phyloP scores from a whole-genome alignment of 2,113 vertebrate species.

The Python bivittatus region DNA sequence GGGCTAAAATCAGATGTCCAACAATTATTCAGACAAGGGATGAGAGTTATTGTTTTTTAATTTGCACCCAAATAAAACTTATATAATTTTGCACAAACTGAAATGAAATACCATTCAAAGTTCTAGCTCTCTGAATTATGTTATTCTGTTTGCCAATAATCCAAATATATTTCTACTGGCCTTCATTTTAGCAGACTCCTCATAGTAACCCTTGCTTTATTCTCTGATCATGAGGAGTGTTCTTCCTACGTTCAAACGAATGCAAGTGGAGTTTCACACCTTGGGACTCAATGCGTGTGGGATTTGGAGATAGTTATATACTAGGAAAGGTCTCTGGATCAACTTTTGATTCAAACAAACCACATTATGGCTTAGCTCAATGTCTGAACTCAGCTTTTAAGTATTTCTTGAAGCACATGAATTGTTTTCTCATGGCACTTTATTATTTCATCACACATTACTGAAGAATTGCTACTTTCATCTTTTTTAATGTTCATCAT shows the following conservation, averaged over 20 bases:
- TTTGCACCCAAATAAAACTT: background rate
- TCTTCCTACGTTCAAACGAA: background rate
- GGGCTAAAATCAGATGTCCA: background rate
- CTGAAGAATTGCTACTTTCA: background rate
- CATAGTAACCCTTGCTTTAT: background rate
- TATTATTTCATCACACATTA: background rate
- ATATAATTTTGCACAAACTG: background rate
- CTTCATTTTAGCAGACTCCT: background rate
- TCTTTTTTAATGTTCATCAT: slow-evolving; percentile 14
- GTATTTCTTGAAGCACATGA: background rate
- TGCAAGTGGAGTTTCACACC: background rate
- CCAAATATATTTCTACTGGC: background rate
- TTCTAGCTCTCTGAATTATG: background rate
- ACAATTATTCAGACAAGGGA: background rate
- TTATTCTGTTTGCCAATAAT: background rate
- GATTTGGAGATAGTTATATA: too few relatives aligned
- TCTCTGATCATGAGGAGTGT: background rate
- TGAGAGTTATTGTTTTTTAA: background rate
- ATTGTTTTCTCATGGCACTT: background rate
- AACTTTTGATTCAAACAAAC: background rate
- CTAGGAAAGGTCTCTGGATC: too few relatives aligned
- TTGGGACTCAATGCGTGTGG: too few relatives aligned
- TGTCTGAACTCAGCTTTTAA: background rate
- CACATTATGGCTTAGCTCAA: background rate
- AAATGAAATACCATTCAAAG: background rate